Conservation (phyloP, 2,113 vertebrate genomes). For the Hyperopisus bebe region DNA sequence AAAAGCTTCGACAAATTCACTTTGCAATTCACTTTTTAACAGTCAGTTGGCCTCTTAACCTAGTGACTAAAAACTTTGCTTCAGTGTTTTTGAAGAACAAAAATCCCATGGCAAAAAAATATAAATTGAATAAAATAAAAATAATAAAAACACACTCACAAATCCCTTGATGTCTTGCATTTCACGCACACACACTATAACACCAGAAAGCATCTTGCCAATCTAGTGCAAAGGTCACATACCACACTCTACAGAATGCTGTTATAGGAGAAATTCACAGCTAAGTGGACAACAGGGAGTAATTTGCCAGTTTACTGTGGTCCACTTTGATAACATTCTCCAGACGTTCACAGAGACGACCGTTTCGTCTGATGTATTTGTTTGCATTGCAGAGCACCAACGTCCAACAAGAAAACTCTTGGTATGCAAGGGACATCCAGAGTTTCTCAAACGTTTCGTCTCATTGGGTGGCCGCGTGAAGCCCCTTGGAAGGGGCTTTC, state of each 20-base stretch:
- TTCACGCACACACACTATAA: background rate
- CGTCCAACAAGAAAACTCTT: background rate
- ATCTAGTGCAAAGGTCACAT: background rate
- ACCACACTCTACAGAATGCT: background rate
- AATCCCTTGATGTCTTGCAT: background rate
- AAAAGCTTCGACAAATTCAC: background rate
- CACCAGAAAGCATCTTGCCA: background rate
- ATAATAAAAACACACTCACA: background rate
- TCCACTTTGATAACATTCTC: background rate
- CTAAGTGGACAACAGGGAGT: slow-evolving; percentile 14
- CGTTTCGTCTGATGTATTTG: slow-evolving; percentile 9
- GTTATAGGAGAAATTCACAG: background rate
- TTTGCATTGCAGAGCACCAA: background rate
- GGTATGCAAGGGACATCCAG: background rate
- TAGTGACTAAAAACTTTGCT: background rate
- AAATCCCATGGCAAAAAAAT: background rate
- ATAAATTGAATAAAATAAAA: background rate
- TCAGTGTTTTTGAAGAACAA: background rate
- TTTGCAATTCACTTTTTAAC: background rate
- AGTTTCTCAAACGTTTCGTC: background rate
- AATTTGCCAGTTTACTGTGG: background rate
- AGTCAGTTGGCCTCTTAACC: background rate
- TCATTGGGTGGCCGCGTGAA: background rate
- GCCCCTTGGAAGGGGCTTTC: background rate
- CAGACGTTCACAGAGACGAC: background rate